A percentile compares a stretch with the other conserved stretches of the same genome.
phyloP scores from a whole-genome alignment of 2,113 vertebrate genomes.

The Cheirogaleus medius region DNA sequence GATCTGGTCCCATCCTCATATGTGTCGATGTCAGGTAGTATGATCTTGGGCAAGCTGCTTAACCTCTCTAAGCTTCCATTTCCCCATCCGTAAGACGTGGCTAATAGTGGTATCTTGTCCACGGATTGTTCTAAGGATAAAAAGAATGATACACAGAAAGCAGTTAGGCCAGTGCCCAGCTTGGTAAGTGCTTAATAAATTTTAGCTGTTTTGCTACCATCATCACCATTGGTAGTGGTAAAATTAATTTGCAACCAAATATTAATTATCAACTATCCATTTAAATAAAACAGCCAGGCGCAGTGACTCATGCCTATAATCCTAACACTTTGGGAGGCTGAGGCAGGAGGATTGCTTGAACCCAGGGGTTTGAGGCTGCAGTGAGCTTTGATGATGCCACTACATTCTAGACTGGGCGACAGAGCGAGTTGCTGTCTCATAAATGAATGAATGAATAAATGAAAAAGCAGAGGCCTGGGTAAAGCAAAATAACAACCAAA shows the following conservation, averaged over 20 bases:
- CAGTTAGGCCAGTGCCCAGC: not conserved
- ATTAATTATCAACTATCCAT: not conserved
- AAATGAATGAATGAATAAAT: too few species aligned
- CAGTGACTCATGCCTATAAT: too few species aligned
- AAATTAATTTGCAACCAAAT: not conserved
- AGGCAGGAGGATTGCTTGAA: too few species aligned
- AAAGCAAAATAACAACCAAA: not conserved
- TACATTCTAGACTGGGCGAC: too few species aligned
- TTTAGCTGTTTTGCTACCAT: not conserved
- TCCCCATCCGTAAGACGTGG: not conserved
- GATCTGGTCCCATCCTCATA: not conserved
- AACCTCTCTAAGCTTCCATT: not conserved
- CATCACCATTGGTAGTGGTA: not conserved
- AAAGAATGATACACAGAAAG: not conserved
- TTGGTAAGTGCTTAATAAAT: not conserved
- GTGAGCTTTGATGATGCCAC: too few species aligned
- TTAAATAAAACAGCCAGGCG: not conserved
- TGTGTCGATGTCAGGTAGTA: not conserved
- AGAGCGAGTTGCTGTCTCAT: too few species aligned
- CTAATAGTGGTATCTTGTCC: not conserved
- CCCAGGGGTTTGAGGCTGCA: too few species aligned
- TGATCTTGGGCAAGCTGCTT: not conserved
- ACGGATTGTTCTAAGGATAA: not conserved
- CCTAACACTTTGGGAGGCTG: too few species aligned
- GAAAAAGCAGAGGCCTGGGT: not conserved